Evolutionary conservation across 2,113 vertebrate species (phyloP), one percentile per base, ranked within the genome.

Genomic region (Chascanopsetta lugubris): DNA sequence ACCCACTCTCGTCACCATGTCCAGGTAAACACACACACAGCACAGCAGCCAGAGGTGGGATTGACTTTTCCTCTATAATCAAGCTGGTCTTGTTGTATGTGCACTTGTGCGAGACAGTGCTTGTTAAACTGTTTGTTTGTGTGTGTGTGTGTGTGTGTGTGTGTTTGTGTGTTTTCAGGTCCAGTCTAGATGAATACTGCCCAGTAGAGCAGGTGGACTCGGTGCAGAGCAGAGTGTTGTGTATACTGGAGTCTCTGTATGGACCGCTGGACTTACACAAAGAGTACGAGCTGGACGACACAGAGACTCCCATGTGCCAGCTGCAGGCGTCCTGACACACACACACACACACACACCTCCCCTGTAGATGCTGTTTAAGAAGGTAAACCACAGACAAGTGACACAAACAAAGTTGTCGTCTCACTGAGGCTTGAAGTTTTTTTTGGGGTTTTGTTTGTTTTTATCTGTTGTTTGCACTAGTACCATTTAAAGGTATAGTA

Each of bases 101-200:
- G n/a, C 2, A 18, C 18, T 2, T 5, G 25, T 29, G 8, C 45
- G 0, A 32, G 1, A n/a, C n/a, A n/a, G n/a, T n/a, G n/a, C n/a
- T n/a, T n/a, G 36, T 15, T 49, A 8, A 17, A 27, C 9, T n/a
- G n/a, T n/a, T n/a, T n/a, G n/a, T n/a, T n/a, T n/a, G n/a, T 25
- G 4, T 40, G 15, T 6, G 13, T 21, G 6, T 54, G 6, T 29
- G n/a, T 73, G 17, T 51, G 13, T 51, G 25, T 26, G 22, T 46
- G 8, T 27, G 24, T 51, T 6, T 59, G 8, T 61, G 34, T 77
- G 30, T 63, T 68, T 2, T 53, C 87, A 99, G 97, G 83, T 99
- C 96, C 57, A 98, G 96, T 91, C 88, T 97, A 32, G 97, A 98
- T 90, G 97, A 98, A n/a, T 99, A 99, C 77, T 99, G 97, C 69